These are phyloP conservation scores for Sebastolobus altivelis DNA, from an alignment of 2,797 vertebrate genomes.

Conservation along the genomic window DNA sequence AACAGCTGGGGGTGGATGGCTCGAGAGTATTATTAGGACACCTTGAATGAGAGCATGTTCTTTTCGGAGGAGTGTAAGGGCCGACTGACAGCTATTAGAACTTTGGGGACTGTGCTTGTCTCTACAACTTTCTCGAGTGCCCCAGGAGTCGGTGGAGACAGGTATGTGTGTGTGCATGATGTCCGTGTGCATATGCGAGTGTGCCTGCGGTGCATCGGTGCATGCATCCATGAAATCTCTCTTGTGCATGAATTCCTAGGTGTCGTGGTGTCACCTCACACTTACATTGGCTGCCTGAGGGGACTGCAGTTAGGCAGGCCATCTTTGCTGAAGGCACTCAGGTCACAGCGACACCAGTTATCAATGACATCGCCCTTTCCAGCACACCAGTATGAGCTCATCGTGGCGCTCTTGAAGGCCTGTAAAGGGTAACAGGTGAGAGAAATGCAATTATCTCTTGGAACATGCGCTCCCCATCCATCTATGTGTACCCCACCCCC, in stretches of 20 bases:
- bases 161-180: constrained; percentile 13
- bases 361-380: constrained; percentile 99
- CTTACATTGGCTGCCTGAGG: constrained; percentile 93
- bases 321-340: constrained; percentile 94
- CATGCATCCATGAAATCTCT: constrained; percentile 68
- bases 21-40: constrained; percentile 73
- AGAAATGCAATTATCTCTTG: constrained; percentile 85
- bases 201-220: constrained; percentile 51
- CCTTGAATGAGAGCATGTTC: constrained; percentile 73
- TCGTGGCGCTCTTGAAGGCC: constrained; percentile 95
- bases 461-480: constrained; percentile 66
- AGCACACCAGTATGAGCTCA: constrained; percentile 99
- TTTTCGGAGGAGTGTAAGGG: constrained; percentile 66
- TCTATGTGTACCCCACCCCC: constrained; percentile 49
- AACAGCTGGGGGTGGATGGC: constrained; percentile 52
- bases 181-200: constrained; percentile 29
- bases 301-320: constrained; percentile 98
- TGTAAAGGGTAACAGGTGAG: constrained; percentile 84
- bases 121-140: constrained; percentile 64
- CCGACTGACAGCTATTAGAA: constrained; percentile 81
- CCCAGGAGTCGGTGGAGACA: constrained; percentile 44
- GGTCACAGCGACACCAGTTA: constrained; percentile 99
- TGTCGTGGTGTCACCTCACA: constrained; percentile 76
- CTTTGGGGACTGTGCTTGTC: constrained; percentile 62
- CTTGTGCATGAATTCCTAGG: constrained; percentile 66